Conservation (phyloP, 2,888 invertebrate species). For the Polydrusus pterygomalis region DNA sequence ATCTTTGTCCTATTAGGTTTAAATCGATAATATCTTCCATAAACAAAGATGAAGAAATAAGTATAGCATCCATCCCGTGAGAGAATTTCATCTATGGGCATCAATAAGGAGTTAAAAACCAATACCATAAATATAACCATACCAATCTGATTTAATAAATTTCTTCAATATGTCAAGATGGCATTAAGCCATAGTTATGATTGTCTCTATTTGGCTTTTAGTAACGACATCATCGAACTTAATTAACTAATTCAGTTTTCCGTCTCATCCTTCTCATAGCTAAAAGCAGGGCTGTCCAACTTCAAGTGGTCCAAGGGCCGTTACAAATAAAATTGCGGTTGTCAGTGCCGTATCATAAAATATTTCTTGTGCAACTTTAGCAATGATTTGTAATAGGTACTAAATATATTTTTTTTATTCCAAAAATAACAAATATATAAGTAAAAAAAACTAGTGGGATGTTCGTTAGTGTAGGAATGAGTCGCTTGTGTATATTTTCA, state of each 20-base stretch:
- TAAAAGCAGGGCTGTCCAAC: too few relatives aligned
- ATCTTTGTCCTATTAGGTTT: conserved; percentile 35
- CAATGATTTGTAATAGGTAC: too few relatives aligned
- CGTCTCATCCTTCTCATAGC: too few relatives aligned
- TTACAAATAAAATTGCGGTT: too few relatives aligned
- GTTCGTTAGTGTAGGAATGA: too few relatives aligned
- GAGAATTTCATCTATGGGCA: conserved; percentile 46
- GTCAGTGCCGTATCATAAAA: too few relatives aligned
- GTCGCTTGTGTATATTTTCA: too few relatives aligned
- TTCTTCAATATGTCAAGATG: conserved; percentile 42
- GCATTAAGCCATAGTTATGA: conserved; percentile 26
- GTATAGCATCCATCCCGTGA: conserved; percentile 42
- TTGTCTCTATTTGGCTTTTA: conserved; percentile 26
- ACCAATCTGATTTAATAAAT: conserved; percentile 47
- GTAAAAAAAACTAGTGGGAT: too few relatives aligned
- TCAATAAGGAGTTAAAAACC: conserved; percentile 33
- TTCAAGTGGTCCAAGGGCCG: too few relatives aligned
- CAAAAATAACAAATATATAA: too few relatives aligned
- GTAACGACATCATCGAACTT: conserved; percentile 17
- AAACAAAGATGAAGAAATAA: conserved; percentile 53
- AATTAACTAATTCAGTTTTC: neutral
- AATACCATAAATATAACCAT: conserved; percentile 46
- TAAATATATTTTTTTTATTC: too few relatives aligned
- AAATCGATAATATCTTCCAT: conserved; percentile 36
- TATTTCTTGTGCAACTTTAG: too few relatives aligned